Evolutionary conservation across 2,888 invertebrate genomes (phyloP).

Genomic region (Meteorus cinctellus): DNA sequence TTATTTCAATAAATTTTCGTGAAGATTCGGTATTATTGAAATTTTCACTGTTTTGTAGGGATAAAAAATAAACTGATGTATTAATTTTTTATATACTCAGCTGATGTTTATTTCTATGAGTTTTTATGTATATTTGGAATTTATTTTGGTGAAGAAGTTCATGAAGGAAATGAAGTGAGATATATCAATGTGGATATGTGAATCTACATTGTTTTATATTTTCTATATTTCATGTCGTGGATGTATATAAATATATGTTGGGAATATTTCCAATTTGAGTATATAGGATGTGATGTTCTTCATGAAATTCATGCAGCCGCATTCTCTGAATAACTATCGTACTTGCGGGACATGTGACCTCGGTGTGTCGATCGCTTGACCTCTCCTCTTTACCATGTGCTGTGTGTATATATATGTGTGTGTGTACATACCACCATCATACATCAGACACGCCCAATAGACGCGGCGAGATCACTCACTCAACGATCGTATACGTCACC

Average conservation of each 20-base stretch:
- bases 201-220: background rate
- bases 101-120: too few species aligned
- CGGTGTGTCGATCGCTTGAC: conserved; percentile 4
- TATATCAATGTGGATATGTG: too few species aligned
- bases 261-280: background rate
- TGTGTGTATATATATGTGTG: too few species aligned
- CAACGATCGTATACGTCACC: conserved; percentile 3
- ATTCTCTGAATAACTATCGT: background rate
- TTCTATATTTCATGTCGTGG: background rate
- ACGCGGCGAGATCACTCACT: conserved; percentile 2
- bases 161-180: too few species aligned
- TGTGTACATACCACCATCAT: background rate
- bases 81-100: too few species aligned
- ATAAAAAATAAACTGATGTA: too few species aligned
- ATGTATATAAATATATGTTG: background rate
- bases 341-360: background rate
- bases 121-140: too few species aligned
- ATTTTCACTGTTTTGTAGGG: too few species aligned
- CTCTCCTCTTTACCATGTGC: background rate
- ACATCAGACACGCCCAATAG: background rate
- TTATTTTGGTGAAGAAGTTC: too few species aligned
- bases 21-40: too few species aligned
- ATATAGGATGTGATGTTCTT: background rate
- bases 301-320: background rate
- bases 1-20: too few species aligned